Evolutionary conservation across 1,140 invertebrate species (phyloP), one percentile per base, ranked within the genome.

Genomic region (Zaprionus gabonicus): DNA sequence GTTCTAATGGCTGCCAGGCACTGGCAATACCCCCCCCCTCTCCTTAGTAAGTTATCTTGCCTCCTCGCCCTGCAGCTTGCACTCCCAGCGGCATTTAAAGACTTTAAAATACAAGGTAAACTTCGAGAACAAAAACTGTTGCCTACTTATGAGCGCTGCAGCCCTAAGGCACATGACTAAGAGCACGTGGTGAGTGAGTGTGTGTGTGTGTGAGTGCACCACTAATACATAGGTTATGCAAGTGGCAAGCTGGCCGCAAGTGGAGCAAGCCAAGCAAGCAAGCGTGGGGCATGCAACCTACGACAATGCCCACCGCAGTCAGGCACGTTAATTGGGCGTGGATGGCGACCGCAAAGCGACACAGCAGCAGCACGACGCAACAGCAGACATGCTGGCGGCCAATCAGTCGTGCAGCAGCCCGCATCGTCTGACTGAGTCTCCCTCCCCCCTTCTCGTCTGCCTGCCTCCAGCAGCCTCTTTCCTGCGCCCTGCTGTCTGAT

Each of bases 361-460:
- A 17, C 17, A 49, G 27, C 17, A 49, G 36, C 53, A 38, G 49
- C 72, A 56, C 70, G 66, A 15, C 34, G 66, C 59, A 66, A 71
- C 44, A 49, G 81, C 84, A 88, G 85, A 84, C 84, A 90, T 58
- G 71, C 68, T 71, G 85, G 77, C 85, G 78, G 74, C 83, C 82
- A 85, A 85, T 86, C 76, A 70, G 65, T 20, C 71, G 57, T 20
- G 38, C 38, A 41, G 38, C 38, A 41, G 4, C 13, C 38, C 38
- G 15, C 38, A 41, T 10, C 38, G 38, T 12, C 59, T 51, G 38
- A 13, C 59, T 49, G 20, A 20, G 20, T 20, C 20, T 20, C 20
- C 20, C 20, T 28, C 17, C 23, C 10, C 36, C 27, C 59, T 27
- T 1, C 2, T 23, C 25, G 15, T 31, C 44, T 6, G 5, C 5